Evolutionary conservation across 2,888 invertebrate species (phyloP).

Genomic region (Phrixothrix hirtus): DNA sequence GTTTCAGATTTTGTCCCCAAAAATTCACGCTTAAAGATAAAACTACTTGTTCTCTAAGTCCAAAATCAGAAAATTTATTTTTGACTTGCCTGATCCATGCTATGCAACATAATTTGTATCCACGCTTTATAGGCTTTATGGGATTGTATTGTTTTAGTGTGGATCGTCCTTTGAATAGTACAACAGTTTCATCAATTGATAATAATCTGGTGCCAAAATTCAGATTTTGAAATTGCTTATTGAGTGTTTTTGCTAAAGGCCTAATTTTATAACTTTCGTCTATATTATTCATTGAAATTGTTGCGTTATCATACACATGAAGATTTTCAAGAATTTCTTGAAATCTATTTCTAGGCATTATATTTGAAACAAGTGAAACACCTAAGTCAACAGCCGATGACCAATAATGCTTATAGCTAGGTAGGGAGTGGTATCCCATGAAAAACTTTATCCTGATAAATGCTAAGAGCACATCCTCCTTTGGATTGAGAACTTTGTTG

Average conservation of each 20-base stretch:
- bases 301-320: neutral
- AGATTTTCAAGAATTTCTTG: neutral
- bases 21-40: neutral
- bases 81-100: too few species aligned
- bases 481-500: too few species aligned
- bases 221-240: neutral
- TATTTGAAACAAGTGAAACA: too few species aligned
- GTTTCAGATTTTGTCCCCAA: neutral
- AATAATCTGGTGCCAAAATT: neutral
- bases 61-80: neutral
- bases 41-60: constrained; percentile 2
- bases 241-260: neutral
- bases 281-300: neutral
- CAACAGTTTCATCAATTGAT: neutral
- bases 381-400: too few species aligned
- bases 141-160: constrained; percentile 3
- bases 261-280: constrained; percentile 1
- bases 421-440: too few species aligned
- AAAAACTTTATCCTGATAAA: too few species aligned
- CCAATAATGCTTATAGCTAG: too few species aligned
- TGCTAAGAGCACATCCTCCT: too few species aligned
- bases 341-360: neutral
- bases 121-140: constrained; percentile 1
- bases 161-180: neutral
- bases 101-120: constrained; percentile 1